Evolutionary conservation across 2,888 invertebrate species (phyloP).

Genomic region (Perithous albicinctus): DNA sequence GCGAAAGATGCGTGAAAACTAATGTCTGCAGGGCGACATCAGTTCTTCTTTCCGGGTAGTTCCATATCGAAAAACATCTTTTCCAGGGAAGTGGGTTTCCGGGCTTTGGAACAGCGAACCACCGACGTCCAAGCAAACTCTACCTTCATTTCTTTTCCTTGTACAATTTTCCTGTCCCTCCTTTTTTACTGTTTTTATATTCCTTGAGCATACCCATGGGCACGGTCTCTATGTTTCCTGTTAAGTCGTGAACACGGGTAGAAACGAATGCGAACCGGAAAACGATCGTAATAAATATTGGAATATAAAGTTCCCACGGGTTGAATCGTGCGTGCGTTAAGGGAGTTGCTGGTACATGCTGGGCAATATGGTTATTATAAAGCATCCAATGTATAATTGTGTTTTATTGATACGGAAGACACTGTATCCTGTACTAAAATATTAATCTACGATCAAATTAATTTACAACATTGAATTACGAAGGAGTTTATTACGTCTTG

Average conservation of each 20-base stretch:
- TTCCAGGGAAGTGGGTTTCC: constrained; percentile 15
- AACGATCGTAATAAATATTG: constrained; percentile 52
- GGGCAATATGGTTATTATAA: constrained; percentile 47
- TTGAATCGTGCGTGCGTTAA: constrained; percentile 20
- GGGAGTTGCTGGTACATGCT: constrained; percentile 30
- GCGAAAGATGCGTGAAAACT: no score
- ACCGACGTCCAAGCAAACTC: constrained; percentile 14
- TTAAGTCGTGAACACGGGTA: constrained; percentile 24
- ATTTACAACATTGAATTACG: no score
- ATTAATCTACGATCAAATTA: no score
- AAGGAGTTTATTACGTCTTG: no score
- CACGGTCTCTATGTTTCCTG: constrained; percentile 37
- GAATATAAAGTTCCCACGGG: constrained; percentile 40
- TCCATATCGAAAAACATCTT: constrained; percentile 31
- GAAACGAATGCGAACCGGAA: constrained; percentile 11
- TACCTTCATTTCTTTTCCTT: constrained; percentile 2
- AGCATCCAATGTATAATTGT: constrained; percentile 8
- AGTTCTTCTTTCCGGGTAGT: background rate
- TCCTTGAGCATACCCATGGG: constrained; percentile 29
- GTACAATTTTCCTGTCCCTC: constrained; percentile 13
- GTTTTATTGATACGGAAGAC: constrained; percentile 8
- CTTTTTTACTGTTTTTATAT: constrained; percentile 13
- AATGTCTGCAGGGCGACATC: background rate
- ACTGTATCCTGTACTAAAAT: no score
- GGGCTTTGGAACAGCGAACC: constrained; percentile 39